These are phyloP conservation scores for Delichon dasypus DNA, from an alignment of 2,797 vertebrate species.

Conservation along the genomic window DNA sequence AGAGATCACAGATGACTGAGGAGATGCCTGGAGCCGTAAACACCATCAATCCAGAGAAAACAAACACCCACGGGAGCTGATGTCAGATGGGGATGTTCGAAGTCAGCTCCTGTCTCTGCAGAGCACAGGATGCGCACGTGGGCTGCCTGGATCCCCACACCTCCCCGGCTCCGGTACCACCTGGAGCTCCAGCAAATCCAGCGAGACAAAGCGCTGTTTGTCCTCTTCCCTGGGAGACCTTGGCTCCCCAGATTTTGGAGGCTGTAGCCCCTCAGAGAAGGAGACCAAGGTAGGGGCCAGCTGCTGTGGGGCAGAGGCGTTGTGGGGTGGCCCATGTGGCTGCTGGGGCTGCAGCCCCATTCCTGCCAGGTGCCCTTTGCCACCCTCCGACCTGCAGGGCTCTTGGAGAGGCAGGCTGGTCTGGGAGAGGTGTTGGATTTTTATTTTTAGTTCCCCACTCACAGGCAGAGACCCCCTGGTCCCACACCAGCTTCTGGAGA, in stretches of 20 bases:
- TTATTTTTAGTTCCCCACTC: neutral
- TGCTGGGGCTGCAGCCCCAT: neutral
- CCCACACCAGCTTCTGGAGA: accelerated
- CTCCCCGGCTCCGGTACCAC: accelerated
- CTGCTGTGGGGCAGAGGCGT: accelerated
- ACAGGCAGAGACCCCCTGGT: neutral
- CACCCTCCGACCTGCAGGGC: accelerated
- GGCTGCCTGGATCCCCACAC: accelerated
- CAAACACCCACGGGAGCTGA: accelerated
- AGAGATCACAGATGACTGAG: conserved; percentile 14
- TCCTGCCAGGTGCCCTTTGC: neutral
- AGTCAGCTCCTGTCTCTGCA: neutral
- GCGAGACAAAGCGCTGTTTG: neutral
- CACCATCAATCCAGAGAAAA: conserved; percentile 24
- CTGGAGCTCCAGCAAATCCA: neutral
- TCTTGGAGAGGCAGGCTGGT: neutral
- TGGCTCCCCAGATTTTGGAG: neutral
- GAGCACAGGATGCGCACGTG: neutral
- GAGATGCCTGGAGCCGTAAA: conserved; percentile 4
- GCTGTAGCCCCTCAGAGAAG: neutral
- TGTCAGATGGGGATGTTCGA: neutral
- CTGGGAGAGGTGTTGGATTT: neutral
- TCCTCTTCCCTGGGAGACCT: neutral
- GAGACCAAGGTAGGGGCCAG: neutral
- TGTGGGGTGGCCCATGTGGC: neutral